Evolutionary conservation across 2,797 vertebrate species (phyloP).

Genomic region (Hozukius guyotensis): DNA sequence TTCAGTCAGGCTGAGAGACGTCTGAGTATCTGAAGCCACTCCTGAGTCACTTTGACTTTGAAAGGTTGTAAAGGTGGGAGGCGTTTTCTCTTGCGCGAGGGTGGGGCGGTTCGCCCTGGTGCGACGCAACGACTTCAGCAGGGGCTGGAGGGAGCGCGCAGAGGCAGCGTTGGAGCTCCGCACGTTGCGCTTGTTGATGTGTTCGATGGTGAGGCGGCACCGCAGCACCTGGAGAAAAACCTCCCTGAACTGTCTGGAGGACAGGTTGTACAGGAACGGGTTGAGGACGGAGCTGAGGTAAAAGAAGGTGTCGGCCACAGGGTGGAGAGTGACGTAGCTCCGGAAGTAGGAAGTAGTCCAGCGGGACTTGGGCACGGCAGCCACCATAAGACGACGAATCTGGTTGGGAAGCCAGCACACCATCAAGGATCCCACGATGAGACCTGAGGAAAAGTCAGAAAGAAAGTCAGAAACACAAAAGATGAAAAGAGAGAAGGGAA

Average conservation of each 20-base stretch:
- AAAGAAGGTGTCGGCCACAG: slow-evolving; percentile 91
- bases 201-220: slow-evolving; percentile 87
- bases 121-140: slow-evolving; percentile 77
- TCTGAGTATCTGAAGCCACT: background rate
- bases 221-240: slow-evolving; percentile 91
- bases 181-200: slow-evolving; percentile 85
- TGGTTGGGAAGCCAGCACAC: slow-evolving; percentile 96
- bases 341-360: slow-evolving; percentile 88
- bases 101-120: background rate
- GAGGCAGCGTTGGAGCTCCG: slow-evolving; percentile 45
- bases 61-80: slow-evolving; percentile 29
- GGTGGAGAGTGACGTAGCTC: slow-evolving; percentile 86
- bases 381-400: slow-evolving; percentile 91
- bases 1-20: slow-evolving; percentile 11
- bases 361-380: slow-evolving; percentile 84
- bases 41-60: slow-evolving; percentile 43
- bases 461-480: background rate
- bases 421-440: slow-evolving; percentile 89
- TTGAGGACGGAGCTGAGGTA: slow-evolving; percentile 97
- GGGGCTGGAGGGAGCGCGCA: slow-evolving; percentile 72
- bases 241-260: slow-evolving; percentile 91
- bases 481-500: background rate
- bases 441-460: slow-evolving; percentile 72
- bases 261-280: slow-evolving; percentile 95
- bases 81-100: background rate